Conservation (phyloP, 1,140 invertebrate genomes). For the Brachionus calyciflorus region DNA sequence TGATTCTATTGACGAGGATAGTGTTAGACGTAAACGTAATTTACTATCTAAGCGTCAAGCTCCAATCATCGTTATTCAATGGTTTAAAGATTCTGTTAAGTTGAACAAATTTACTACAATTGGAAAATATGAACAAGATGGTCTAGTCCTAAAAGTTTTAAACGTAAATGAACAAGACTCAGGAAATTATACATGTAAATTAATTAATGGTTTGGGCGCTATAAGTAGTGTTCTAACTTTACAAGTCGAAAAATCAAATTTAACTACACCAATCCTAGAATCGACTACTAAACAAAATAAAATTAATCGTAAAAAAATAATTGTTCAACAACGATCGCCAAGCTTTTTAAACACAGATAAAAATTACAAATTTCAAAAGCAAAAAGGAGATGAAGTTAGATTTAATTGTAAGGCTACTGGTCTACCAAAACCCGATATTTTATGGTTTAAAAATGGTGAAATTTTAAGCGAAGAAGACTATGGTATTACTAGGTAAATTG, state of each 20-base stretch:
- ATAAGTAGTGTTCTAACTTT: background rate
- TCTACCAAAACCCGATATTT: conserved; percentile 78
- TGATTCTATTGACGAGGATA: background rate
- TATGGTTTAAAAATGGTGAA: conserved; percentile 70
- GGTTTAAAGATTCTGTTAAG: conserved; percentile 29
- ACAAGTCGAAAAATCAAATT: background rate
- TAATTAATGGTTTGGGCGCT: conserved; percentile 28
- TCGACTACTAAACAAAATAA: background rate
- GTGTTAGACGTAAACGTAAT: background rate
- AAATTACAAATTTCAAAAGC: background rate
- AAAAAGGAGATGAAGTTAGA: conserved; percentile 63
- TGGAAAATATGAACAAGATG: conserved; percentile 5
- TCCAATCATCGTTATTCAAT: background rate
- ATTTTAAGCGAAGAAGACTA: conserved; percentile 52
- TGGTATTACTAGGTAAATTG: conserved; percentile 52
- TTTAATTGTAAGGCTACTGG: conserved; percentile 76
- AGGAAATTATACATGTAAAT: conserved; percentile 28
- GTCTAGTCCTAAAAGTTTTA: background rate
- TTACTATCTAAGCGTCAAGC: background rate
- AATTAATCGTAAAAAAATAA: background rate
- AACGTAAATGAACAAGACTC: conserved; percentile 2
- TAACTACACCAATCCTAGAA: background rate
- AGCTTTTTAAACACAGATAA: background rate
- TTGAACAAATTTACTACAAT: conserved; percentile 3
- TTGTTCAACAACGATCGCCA: background rate